A percentile compares a stretch with the other conserved stretches of the same genome.
Evolutionary conservation across 2,797 vertebrate species (phyloP).

Genomic region (Mus spretus): DNA sequence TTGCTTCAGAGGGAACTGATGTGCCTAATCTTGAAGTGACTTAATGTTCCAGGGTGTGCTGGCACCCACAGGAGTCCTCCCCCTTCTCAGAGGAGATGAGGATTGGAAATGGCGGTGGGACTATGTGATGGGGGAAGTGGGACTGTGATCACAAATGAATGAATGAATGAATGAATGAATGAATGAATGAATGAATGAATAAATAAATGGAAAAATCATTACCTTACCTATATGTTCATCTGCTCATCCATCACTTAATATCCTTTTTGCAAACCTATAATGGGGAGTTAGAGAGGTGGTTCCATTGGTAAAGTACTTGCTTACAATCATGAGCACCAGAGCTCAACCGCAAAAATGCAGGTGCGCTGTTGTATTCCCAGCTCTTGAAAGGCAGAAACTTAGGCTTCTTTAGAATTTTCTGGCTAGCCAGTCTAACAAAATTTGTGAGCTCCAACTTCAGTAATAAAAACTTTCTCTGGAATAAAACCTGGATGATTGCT

Average conservation of each 20-base stretch:
- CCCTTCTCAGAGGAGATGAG: background rate
- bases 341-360: background rate
- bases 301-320: background rate
- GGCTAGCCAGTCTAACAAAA: background rate
- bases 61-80: background rate
- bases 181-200: too few relatives aligned
- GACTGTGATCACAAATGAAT: too few relatives aligned
- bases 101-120: background rate
- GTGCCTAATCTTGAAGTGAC: background rate
- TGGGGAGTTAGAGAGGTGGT: background rate
- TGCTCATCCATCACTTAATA: background rate
- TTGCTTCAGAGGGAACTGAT: background rate
- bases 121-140: background rate
- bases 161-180: too few relatives aligned
- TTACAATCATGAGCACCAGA: background rate
- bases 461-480: background rate
- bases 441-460: background rate
- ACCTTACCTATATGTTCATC: background rate
- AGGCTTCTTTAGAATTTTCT: background rate
- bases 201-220: background rate
- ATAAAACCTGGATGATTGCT: too few relatives aligned
- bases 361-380: too few relatives aligned
- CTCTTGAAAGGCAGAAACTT: background rate
- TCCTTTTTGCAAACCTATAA: background rate
- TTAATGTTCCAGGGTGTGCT: background rate